Conservation (phyloP, 2,113 vertebrate genomes). For the Salvelinus alpinus region DNA sequence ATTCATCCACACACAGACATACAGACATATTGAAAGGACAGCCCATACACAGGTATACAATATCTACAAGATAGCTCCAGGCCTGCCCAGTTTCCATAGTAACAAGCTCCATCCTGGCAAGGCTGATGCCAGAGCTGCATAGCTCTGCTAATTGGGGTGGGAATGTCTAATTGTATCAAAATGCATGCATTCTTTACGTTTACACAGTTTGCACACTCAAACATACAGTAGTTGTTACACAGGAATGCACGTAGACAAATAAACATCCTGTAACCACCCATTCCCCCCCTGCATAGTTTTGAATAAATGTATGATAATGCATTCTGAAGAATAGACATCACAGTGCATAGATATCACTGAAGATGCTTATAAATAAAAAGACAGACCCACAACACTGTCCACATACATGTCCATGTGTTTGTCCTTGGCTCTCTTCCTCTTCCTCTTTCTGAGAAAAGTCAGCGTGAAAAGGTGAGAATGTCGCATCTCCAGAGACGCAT, state of each 20-base stretch:
- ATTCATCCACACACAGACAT: constrained; percentile 3
- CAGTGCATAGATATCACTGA: background rate
- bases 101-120: constrained; percentile 49
- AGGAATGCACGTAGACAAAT: constrained; percentile 18
- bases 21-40: constrained; percentile 10
- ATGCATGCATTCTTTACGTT: constrained; percentile 28
- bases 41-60: constrained; percentile 37
- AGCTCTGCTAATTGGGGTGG: constrained; percentile 47
- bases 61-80: constrained; percentile 45
- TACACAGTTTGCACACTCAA: constrained; percentile 15
- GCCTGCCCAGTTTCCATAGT: constrained; percentile 67
- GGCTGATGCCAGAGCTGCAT: constrained; percentile 37
- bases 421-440: background rate
- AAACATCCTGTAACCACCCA: constrained; percentile 17
- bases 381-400: background rate
- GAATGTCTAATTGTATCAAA: constrained; percentile 36
- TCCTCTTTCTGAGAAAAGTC: background rate
- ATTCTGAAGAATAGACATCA: background rate
- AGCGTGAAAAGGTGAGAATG: background rate
- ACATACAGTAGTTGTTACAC: constrained; percentile 3
- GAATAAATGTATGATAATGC: constrained; percentile 8
- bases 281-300: background rate
- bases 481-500: background rate
- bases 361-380: background rate
- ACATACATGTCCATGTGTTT: background rate